A percentile compares a stretch with the other conserved stretches of the same genome.
These are phyloP conservation scores for Oryzias dopingdopingensis DNA, from an alignment of 2,797 vertebrate species.

Conservation along the genomic window DNA sequence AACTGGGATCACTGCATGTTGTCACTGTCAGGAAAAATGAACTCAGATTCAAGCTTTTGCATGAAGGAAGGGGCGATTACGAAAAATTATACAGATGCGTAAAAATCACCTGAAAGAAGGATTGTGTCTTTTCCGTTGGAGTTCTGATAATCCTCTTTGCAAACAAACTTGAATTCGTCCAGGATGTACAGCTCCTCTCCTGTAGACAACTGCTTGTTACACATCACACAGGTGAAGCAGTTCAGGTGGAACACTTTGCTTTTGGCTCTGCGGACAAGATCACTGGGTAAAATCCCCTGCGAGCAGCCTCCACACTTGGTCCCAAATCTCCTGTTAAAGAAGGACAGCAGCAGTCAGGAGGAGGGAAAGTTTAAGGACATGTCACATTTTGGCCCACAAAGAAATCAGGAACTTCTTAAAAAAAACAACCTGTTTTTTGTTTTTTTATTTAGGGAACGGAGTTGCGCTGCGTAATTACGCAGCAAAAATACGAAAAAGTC, in stretches of 20 bases:
- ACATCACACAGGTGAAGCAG: constrained; percentile 99
- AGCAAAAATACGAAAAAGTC: too few relatives aligned
- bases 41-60: too few relatives aligned
- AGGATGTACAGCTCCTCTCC: constrained; percentile 99
- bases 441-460: too few relatives aligned
- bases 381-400: constrained; percentile 64
- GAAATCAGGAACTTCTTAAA: too few relatives aligned
- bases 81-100: neutral
- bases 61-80: neutral
- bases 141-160: constrained; percentile 96
- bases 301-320: constrained; percentile 96
- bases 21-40: constrained; percentile 77
- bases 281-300: constrained; percentile 96
- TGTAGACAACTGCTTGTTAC: constrained; percentile 97
- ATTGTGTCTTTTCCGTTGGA: constrained; percentile 87
- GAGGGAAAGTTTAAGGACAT: neutral
- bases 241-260: constrained; percentile 99
- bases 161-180: constrained; percentile 96
- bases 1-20: constrained; percentile 94
- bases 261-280: constrained; percentile 93
- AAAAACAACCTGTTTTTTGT: too few relatives aligned
- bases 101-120: constrained; percentile 85
- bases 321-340: constrained; percentile 93
- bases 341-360: constrained; percentile 24
- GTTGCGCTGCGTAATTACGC: too few relatives aligned